These are phyloP conservation scores for Acanthurus lineatus DNA, from an alignment of 2,797 vertebrate genomes.

Conservation along the genomic window DNA sequence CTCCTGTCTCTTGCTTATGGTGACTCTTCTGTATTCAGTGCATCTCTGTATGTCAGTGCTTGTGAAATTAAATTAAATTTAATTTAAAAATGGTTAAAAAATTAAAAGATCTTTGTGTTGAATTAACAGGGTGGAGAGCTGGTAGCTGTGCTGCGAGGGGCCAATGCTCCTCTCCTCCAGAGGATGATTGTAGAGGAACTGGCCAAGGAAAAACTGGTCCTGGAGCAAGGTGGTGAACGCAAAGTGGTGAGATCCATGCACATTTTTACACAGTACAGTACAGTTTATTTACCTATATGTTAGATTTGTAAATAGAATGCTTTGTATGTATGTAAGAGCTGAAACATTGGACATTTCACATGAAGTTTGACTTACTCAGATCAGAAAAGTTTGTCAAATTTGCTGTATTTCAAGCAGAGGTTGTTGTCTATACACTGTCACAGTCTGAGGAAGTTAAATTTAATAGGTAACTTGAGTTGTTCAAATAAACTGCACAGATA, in stretches of 20 bases:
- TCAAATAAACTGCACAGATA: not conserved
- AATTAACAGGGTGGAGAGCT: slow-evolving; percentile 89
- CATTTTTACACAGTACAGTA: not conserved
- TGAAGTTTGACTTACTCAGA: slow-evolving; percentile 7
- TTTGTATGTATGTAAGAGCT: not conserved
- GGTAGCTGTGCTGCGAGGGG: slow-evolving; percentile 90
- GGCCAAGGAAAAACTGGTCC: slow-evolving; percentile 85
- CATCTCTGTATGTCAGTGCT: not conserved
- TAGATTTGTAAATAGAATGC: not conserved
- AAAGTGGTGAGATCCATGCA: slow-evolving; percentile 83
- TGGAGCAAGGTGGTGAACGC: slow-evolving; percentile 83
- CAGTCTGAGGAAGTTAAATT: not conserved
- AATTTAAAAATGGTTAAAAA: not conserved
- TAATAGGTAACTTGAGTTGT: not conserved
- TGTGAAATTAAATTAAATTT: not conserved
- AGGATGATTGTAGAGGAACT: slow-evolving; percentile 91
- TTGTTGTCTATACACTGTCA: not conserved
- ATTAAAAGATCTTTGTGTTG: not conserved
- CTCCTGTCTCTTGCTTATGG: not conserved
- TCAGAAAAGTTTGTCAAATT: not conserved
- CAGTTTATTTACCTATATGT: not conserved
- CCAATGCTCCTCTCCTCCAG: slow-evolving; percentile 90
- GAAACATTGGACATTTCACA: not conserved
- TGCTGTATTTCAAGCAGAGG: not conserved
- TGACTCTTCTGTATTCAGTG: not conserved